These are phyloP conservation scores for Hemaris fuciformis DNA, from an alignment of 2,888 invertebrate species.

Conservation along the genomic window DNA sequence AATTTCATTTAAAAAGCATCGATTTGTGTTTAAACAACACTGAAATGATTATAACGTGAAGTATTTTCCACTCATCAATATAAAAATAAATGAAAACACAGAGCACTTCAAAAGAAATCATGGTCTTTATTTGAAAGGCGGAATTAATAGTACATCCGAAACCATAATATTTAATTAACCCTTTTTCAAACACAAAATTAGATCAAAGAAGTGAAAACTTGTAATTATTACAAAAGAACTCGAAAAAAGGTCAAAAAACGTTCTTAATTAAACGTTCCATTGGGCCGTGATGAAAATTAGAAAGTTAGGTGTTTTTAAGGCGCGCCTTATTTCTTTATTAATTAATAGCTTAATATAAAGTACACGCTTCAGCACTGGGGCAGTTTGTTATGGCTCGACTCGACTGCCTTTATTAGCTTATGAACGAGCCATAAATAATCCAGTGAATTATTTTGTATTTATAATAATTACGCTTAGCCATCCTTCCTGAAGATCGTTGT, in stretches of 20 bases:
- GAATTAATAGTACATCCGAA: background rate
- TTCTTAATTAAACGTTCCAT: conserved; percentile 51
- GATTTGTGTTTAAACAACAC: too few species aligned
- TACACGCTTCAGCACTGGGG: conserved; percentile 27
- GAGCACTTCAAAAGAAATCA: background rate
- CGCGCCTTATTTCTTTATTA: conserved; percentile 39
- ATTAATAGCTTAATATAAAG: conserved; percentile 50
- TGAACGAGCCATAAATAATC: conserved; percentile 23
- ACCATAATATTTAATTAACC: conserved; percentile 6
- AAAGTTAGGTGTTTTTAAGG: conserved; percentile 43
- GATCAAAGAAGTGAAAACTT: conserved; percentile 49
- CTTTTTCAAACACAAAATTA: conserved; percentile 31
- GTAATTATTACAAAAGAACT: conserved; percentile 43
- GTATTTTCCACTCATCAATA: background rate
- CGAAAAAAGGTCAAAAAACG: conserved; percentile 35
- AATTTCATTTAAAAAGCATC: too few species aligned
- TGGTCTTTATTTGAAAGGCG: background rate
- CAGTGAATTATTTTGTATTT: conserved; percentile 15
- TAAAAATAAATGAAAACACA: background rate
- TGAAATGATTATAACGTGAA: background rate
- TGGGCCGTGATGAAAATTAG: conserved; percentile 43
- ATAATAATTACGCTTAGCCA: background rate
- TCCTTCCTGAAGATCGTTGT: background rate
- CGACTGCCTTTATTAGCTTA: conserved; percentile 20
- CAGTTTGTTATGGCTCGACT: conserved; percentile 23